These are phyloP conservation scores for Zaprionus inermis DNA, from an alignment of 1,140 invertebrate species.

Conservation along the genomic window DNA sequence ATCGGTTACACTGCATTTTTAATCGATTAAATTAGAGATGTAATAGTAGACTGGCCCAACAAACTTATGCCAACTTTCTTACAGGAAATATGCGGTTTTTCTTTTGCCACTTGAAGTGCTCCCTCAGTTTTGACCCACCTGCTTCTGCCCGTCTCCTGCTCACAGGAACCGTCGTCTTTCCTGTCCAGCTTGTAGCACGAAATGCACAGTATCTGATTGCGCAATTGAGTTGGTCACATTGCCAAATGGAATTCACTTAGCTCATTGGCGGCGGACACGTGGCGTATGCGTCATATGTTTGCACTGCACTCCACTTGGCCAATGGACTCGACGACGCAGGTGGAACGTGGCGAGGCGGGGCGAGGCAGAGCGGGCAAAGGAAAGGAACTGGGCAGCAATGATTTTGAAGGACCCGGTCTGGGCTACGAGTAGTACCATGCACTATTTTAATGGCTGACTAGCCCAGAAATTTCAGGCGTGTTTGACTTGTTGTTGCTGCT, in stretches of 20 bases:
- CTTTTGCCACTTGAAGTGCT: no score
- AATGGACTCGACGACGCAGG: not conserved
- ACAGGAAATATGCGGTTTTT: no score
- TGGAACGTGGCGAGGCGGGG: not conserved
- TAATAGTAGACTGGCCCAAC: no score
- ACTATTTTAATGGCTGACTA: constrained; percentile 17
- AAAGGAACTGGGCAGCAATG: constrained; percentile 20
- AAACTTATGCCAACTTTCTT: no score
- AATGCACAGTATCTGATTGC: constrained; percentile 12
- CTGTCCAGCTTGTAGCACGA: not conserved
- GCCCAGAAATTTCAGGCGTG: constrained; percentile 6
- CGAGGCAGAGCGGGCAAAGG: not conserved
- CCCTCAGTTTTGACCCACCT: not conserved
- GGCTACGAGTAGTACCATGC: not conserved
- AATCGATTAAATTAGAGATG: no score
- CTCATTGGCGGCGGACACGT: constrained; percentile 14
- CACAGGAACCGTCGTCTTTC: not conserved
- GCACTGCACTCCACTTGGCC: constrained; percentile 54
- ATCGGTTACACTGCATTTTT: no score
- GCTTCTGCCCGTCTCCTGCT: not conserved
- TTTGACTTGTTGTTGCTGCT: constrained; percentile 8
- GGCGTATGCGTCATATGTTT: constrained; percentile 66
- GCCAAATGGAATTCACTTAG: constrained; percentile 71
- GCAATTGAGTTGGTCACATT: constrained; percentile 70
- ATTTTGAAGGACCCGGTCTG: constrained; percentile 14